phyloP scores from a whole-genome alignment of 2,113 vertebrate species.

The Onychorhynchus coronatus region DNA sequence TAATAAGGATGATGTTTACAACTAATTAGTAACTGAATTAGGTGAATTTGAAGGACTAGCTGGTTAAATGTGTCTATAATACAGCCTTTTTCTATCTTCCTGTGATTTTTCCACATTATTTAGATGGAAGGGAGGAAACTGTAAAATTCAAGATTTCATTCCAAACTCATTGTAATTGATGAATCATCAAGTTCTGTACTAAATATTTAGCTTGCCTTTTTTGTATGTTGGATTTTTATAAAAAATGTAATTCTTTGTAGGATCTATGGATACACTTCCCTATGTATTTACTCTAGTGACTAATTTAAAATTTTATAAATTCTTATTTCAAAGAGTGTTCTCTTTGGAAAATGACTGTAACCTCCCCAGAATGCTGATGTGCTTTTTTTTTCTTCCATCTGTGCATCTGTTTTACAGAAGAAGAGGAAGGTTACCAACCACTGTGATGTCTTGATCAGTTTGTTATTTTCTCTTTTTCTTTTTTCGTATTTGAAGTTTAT shows the following conservation, averaged over 20 bases:
- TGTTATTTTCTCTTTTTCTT: background rate
- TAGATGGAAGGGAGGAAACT: fast-evolving
- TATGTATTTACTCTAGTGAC: background rate
- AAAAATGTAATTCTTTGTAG: background rate
- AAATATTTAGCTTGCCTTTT: background rate
- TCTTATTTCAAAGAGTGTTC: background rate
- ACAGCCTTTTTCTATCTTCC: background rate
- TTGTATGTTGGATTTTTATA: fast-evolving
- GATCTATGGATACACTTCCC: background rate
- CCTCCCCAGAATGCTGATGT: background rate
- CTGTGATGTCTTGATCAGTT: background rate
- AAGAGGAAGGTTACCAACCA: background rate
- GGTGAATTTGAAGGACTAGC: background rate
- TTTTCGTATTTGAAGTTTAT: background rate
- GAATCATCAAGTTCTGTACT: background rate
- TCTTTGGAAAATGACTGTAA: background rate
- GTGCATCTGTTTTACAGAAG: background rate
- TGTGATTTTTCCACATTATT: background rate
- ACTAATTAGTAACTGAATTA: background rate
- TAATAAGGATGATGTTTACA: background rate
- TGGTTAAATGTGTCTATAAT: background rate
- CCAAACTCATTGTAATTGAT: background rate
- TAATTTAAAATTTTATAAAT: background rate
- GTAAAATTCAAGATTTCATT: background rate
- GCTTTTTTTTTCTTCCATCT: background rate